phyloP scores from a whole-genome alignment of 2,113 vertebrate species.

The Phaethon lepturus region DNA sequence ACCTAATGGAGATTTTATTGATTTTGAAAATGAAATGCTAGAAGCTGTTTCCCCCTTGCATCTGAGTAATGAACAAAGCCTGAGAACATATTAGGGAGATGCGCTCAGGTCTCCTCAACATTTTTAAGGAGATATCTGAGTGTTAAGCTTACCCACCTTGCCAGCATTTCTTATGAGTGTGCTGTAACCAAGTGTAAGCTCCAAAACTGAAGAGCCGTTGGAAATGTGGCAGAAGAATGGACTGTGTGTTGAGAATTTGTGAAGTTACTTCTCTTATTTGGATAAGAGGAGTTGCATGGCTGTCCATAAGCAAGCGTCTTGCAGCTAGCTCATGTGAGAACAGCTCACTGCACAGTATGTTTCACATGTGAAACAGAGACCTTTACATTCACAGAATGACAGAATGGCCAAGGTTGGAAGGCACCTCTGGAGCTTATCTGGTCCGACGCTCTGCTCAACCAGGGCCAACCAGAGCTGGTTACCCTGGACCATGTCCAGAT shows the following conservation, averaged over 20 bases:
- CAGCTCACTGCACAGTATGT: fast-evolving
- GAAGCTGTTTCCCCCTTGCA: background rate
- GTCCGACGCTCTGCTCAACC: background rate
- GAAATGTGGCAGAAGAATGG: background rate
- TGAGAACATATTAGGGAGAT: background rate
- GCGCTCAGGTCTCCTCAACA: background rate
- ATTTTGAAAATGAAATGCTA: background rate
- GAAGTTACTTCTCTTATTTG: background rate
- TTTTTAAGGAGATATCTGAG: background rate
- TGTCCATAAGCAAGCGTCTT: background rate
- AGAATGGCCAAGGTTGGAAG: background rate
- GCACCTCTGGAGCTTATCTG: background rate
- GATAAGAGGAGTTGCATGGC: background rate
- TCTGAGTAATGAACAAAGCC: background rate
- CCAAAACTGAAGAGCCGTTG: background rate
- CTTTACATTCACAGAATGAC: background rate
- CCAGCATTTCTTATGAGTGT: background rate
- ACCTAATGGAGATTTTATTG: background rate
- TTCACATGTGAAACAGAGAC: background rate
- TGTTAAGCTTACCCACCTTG: background rate
- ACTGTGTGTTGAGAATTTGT: background rate
- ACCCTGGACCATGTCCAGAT: background rate
- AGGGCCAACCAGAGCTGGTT: background rate
- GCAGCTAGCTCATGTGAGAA: background rate
- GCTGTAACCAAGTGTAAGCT: background rate